Evolutionary conservation across 2,797 vertebrate genomes (phyloP).

Genomic region (Lacerta bilineata): DNA sequence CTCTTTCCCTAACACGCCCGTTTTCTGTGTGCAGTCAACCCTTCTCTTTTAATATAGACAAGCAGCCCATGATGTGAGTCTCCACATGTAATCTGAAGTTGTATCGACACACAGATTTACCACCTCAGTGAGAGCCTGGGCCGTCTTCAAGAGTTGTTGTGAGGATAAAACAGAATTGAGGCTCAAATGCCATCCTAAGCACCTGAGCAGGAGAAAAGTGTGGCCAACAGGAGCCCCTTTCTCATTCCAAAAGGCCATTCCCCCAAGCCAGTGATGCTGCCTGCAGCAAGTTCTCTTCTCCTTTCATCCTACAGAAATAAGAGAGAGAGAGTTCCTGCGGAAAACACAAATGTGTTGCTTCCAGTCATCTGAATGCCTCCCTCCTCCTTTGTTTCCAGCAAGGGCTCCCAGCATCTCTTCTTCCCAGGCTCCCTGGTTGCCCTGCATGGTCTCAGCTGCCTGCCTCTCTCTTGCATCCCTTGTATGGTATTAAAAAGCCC

Average conservation of each 20-base stretch:
- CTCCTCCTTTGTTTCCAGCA: neutral
- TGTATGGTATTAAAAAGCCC: constrained; percentile 56
- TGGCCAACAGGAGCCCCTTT: too few species aligned
- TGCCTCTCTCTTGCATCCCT: constrained; percentile 47
- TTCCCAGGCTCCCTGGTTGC: constrained; percentile 18
- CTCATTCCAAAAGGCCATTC: neutral
- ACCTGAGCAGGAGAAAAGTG: neutral
- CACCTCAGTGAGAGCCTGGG: neutral
- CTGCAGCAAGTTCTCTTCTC: neutral
- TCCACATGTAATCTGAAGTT: neutral
- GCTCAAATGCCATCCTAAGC: neutral
- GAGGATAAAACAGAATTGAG: neutral
- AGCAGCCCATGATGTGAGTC: neutral
- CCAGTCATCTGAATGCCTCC: neutral
- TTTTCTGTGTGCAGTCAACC: neutral
- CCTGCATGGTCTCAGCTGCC: neutral
- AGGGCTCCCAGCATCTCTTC: neutral
- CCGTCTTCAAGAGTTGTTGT: neutral
- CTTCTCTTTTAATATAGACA: neutral
- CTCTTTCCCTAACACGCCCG: too few species aligned
- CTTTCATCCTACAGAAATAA: neutral
- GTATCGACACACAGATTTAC: neutral
- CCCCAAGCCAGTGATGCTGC: neutral
- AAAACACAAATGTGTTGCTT: neutral
- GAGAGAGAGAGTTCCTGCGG: too few species aligned